These are phyloP conservation scores for Odontophorus gujanensis DNA, from an alignment of 2,113 vertebrate genomes.

Conservation along the genomic window DNA sequence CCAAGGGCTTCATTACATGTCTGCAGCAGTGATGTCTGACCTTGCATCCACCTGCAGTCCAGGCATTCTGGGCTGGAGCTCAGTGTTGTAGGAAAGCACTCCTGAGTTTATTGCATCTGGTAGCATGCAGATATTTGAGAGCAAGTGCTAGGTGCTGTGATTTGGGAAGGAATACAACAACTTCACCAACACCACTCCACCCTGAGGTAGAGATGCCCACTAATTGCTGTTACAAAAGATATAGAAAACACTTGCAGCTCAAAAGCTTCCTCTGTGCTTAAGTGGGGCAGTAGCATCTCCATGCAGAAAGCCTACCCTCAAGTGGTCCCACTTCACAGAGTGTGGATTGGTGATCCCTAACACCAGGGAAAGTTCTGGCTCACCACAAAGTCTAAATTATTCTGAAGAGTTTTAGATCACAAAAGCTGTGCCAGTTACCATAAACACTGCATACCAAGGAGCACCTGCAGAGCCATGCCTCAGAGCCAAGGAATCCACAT, in stretches of 20 bases:
- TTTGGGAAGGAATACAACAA: background rate
- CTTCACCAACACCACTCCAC: background rate
- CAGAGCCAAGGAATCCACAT: background rate
- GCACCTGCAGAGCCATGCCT: background rate
- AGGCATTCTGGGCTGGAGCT: background rate
- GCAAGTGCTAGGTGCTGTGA: background rate
- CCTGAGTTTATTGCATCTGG: background rate
- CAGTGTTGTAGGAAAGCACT: background rate
- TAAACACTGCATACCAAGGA: background rate
- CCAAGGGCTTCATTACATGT: background rate
- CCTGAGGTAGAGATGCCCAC: background rate
- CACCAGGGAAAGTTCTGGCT: background rate
- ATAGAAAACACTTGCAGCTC: background rate
- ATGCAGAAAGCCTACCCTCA: background rate
- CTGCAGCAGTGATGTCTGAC: background rate
- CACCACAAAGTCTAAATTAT: background rate
- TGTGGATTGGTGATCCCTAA: background rate
- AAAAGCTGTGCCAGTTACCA: background rate
- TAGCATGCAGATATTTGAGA: background rate
- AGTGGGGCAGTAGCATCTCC: background rate
- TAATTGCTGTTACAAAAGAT: rapidly evolving
- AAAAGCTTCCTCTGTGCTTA: background rate
- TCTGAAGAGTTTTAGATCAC: background rate
- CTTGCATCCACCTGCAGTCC: background rate
- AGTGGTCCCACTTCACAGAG: background rate